phyloP scores from a whole-genome alignment of 2,113 vertebrate genomes.

The Gallinago undulata region DNA sequence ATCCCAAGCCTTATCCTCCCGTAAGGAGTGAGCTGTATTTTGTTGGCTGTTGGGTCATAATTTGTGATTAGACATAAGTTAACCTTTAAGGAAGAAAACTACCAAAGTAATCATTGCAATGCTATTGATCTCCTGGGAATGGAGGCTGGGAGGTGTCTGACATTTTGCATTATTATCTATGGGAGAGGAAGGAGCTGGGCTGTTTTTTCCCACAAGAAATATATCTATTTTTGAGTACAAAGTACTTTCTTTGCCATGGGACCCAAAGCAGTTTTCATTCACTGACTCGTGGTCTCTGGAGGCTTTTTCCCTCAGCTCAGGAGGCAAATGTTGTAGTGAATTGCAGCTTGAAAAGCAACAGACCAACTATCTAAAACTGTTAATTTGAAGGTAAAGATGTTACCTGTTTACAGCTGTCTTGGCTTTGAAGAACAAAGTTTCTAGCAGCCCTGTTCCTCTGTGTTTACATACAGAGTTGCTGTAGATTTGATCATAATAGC shows the following conservation, averaged over 20 bases:
- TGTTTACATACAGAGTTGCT: neutral
- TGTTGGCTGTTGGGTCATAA: neutral
- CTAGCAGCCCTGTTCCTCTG: neutral
- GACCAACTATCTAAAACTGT: neutral
- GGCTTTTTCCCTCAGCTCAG: conserved; percentile 43
- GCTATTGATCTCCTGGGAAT: conserved; percentile 24
- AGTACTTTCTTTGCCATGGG: conserved; percentile 42
- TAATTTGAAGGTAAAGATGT: conserved; percentile 14
- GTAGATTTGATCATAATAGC: neutral
- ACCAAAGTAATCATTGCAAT: neutral
- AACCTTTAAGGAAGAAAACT: neutral
- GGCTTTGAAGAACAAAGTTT: neutral
- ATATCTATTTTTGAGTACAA: conserved; percentile 66
- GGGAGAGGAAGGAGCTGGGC: conserved; percentile 42
- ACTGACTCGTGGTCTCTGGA: conserved; percentile 44
- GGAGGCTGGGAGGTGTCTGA: conserved; percentile 28
- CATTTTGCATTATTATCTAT: conserved; percentile 44
- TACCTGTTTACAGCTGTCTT: neutral
- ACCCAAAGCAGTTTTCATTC: conserved; percentile 50
- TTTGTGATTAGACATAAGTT: neutral
- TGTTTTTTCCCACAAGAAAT: conserved; percentile 61
- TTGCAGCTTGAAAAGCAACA: neutral
- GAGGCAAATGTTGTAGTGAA: neutral
- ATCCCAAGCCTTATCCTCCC: neutral
- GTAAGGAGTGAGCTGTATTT: neutral